Conservation (phyloP, 2,113 vertebrate species). For the Perca schrenkii region DNA sequence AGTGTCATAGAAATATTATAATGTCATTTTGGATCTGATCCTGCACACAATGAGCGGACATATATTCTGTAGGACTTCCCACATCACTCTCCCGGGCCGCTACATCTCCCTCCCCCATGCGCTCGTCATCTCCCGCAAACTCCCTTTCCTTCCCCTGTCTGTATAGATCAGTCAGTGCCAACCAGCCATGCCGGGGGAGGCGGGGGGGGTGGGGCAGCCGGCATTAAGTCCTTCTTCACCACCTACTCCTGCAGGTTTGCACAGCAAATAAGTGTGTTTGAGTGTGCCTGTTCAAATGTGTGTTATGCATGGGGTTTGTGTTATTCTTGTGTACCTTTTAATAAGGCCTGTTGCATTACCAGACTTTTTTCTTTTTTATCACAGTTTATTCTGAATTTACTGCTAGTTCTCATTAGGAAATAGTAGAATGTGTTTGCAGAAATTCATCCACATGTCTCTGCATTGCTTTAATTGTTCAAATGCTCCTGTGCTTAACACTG, state of each 20-base stretch:
- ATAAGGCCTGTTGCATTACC: neutral
- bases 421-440: neutral
- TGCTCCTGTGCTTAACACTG: neutral
- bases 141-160: slow-evolving; percentile 67
- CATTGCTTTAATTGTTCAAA: neutral
- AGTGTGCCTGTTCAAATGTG: slow-evolving; percentile 39
- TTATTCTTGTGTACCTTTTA: slow-evolving; percentile 27
- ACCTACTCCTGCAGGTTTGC: slow-evolving; percentile 64
- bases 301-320: neutral
- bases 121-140: slow-evolving; percentile 41
- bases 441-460: neutral
- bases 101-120: slow-evolving; percentile 45
- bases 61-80: slow-evolving; percentile 41
- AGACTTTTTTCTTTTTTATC: neutral
- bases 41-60: slow-evolving; percentile 40
- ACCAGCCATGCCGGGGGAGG: slow-evolving; percentile 51
- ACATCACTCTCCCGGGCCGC: slow-evolving; percentile 22
- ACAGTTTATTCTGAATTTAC: neutral
- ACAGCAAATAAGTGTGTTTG: slow-evolving; percentile 56
- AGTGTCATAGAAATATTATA: slow-evolving; percentile 29
- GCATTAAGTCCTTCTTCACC: slow-evolving; percentile 63
- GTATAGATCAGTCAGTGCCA: slow-evolving; percentile 72
- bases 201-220: slow-evolving; percentile 49
- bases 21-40: slow-evolving; percentile 50
- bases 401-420: neutral